Evolutionary conservation across 2,888 invertebrate species (phyloP), one percentile per base, ranked within the genome.

Genomic region (Maniola hyperantus): DNA sequence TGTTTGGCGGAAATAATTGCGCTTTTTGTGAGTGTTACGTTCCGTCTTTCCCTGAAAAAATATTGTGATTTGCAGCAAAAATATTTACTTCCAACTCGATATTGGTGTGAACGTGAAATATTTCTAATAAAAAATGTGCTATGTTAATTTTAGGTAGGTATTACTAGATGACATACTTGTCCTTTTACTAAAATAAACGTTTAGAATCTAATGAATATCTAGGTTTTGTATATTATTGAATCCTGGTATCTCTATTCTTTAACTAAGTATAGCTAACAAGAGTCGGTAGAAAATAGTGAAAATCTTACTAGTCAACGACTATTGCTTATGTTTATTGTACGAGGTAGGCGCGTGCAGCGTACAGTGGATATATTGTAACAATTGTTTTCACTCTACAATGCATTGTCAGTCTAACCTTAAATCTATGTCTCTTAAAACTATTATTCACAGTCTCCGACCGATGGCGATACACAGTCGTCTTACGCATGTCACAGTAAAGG

Each of bases 401-500:
- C 79, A 70, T 75, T 72, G 74, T 91, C 91, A 90, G 89, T 91
- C 90, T 86, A 84, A 80, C 75, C 83, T 86, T 88, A 88, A 70
- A 74, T 68, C 73, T 78, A 75, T 26, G 75, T 74, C 67, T 70
- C 79, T 81, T 85, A 84, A 67, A 80, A 61, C 84, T 90, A 90
- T 62, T 62, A 87, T 90, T 87, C 87, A 90, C 91, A 90, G 91
- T 89, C 85, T 83, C 82, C 78, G 83, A 82, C 83, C 83, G 84
- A 84, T 83, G 84, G 82, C 84, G 83, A 82, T 83, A 83, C 77
- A 79, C 78, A 74, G 74, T 74, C 73, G 74, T 70, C 75, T 76
- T 79, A 77, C 79, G 80, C 79, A 80, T 76, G 79, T 84, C 81
- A 82, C 85, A 84, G 83, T 84, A 83, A 88, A 89, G 88, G 88